Percentiles rank a stretch among this genome's conserved stretches.
phyloP scores from a whole-genome alignment of 2,888 invertebrate genomes.

The Drosophila ustulata region DNA sequence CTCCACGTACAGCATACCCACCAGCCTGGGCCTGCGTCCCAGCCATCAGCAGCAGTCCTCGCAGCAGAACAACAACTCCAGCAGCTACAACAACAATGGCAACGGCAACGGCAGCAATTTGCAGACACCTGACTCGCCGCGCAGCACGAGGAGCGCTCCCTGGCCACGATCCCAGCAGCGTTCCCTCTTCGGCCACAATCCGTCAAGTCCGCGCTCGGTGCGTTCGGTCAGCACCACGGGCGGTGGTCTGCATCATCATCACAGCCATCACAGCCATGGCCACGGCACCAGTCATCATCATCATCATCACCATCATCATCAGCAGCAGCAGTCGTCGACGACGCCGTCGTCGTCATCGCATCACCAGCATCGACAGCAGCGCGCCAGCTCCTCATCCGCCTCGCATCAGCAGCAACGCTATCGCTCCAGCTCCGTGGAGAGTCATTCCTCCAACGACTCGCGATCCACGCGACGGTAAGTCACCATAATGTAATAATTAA shows the following conservation, averaged over 20 bases:
- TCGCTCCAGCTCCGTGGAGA: slow-evolving; percentile 93
- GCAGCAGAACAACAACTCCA: slow-evolving; percentile 80
- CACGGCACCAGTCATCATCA: slow-evolving; percentile 73
- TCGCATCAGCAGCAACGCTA: slow-evolving; percentile 85
- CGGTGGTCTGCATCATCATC: slow-evolving; percentile 82
- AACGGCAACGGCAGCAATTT: slow-evolving; percentile 65
- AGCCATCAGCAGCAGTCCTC: slow-evolving; percentile 78
- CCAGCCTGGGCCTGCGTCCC: slow-evolving; percentile 84
- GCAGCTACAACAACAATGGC: slow-evolving; percentile 77
- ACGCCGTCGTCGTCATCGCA: slow-evolving; percentile 60
- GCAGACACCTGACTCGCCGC: slow-evolving; percentile 89
- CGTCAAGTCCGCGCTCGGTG: slow-evolving; percentile 93
- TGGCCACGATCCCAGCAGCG: slow-evolving; percentile 91
- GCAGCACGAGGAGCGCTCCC: slow-evolving; percentile 93
- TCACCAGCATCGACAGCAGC: slow-evolving; percentile 79
- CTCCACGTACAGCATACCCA: slow-evolving; percentile 86
- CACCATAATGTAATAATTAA: background rate
- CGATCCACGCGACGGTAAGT: slow-evolving; percentile 90
- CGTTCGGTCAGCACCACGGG: slow-evolving; percentile 88
- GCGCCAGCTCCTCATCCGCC: slow-evolving; percentile 85
- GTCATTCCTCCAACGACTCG: slow-evolving; percentile 95
- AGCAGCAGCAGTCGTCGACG: slow-evolving; percentile 55
- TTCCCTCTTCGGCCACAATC: slow-evolving; percentile 91
- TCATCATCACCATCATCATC: slow-evolving; percentile 63
- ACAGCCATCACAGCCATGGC: slow-evolving; percentile 78